Conservation (phyloP, 1,140 invertebrate species). For the Dolichoris vasculosae region DNA sequence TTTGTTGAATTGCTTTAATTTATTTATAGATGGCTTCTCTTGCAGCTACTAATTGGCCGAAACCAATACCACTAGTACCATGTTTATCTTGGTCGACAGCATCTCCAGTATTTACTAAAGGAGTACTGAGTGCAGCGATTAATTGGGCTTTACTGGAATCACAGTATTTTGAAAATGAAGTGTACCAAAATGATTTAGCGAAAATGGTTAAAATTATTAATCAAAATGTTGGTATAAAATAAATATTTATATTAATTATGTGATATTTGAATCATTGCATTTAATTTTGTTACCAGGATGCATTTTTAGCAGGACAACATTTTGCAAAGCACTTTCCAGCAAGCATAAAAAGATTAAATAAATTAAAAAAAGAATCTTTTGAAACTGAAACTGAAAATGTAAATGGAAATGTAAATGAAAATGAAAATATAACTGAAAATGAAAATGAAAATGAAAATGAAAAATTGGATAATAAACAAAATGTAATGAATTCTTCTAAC, state of each 20-base stretch:
- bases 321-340: slow-evolving; percentile 85
- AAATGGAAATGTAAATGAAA: slow-evolving; percentile 34
- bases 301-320: slow-evolving; percentile 85
- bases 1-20: background rate
- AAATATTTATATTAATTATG: slow-evolving; percentile 29
- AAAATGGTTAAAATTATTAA: slow-evolving; percentile 86
- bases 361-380: slow-evolving; percentile 62
- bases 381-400: slow-evolving; percentile 45
- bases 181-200: slow-evolving; percentile 87
- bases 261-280: slow-evolving; percentile 12
- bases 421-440: slow-evolving; percentile 40
- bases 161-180: slow-evolving; percentile 90
- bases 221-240: slow-evolving; percentile 67
- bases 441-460: slow-evolving; percentile 28
- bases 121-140: slow-evolving; percentile 95
- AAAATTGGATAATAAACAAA: no score
- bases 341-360: slow-evolving; percentile 71
- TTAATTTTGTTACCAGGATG: slow-evolving; percentile 74
- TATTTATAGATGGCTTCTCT: slow-evolving; percentile 94
- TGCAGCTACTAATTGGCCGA: slow-evolving; percentile 94
- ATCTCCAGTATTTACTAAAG: slow-evolving; percentile 95
- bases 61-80: slow-evolving; percentile 93
- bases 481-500: no score
- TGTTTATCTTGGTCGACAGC: slow-evolving; percentile 98
- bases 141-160: slow-evolving; percentile 93